phyloP scores from a whole-genome alignment of 1,140 invertebrate species.

The Teleopsis dalmanni region DNA sequence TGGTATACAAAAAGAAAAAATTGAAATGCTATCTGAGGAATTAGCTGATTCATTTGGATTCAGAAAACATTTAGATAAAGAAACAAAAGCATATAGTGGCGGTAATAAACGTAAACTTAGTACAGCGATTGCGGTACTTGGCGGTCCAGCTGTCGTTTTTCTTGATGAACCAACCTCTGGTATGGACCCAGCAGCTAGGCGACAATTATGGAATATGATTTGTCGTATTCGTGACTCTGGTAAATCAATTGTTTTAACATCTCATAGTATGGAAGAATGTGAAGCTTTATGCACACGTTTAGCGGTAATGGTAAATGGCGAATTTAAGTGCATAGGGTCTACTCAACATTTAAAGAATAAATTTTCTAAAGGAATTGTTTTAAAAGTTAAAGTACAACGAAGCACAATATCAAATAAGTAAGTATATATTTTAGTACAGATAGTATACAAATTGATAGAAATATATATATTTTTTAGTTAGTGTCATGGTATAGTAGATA shows the following conservation, averaged over 20 bases:
- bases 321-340: constrained; percentile 63
- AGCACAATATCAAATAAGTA: constrained; percentile 12
- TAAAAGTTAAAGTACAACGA: constrained; percentile 34
- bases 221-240: constrained; percentile 53
- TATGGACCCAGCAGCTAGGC: constrained; percentile 76
- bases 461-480: too few relatives aligned
- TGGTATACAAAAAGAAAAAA: constrained; percentile 53
- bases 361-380: constrained; percentile 59
- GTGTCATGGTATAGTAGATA: too few relatives aligned
- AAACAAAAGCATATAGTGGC: constrained; percentile 66
- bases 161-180: constrained; percentile 78
- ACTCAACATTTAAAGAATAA: constrained; percentile 63
- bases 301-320: constrained; percentile 82
- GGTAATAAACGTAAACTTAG: constrained; percentile 94
- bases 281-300: constrained; percentile 78
- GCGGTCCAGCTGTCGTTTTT: constrained; percentile 82
- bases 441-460: not conserved
- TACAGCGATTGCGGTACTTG: constrained; percentile 84
- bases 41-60: constrained; percentile 46
- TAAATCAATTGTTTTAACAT: constrained; percentile 68
- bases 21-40: constrained; percentile 39
- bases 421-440: not conserved
- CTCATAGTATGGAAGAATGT: constrained; percentile 81
- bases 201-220: constrained; percentile 70
- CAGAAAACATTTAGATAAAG: constrained; percentile 45